A percentile compares a stretch with the other conserved stretches of the same genome.
Evolutionary conservation across 2,113 vertebrate genomes (phyloP).

Genomic region (Dicaeum eximium): DNA sequence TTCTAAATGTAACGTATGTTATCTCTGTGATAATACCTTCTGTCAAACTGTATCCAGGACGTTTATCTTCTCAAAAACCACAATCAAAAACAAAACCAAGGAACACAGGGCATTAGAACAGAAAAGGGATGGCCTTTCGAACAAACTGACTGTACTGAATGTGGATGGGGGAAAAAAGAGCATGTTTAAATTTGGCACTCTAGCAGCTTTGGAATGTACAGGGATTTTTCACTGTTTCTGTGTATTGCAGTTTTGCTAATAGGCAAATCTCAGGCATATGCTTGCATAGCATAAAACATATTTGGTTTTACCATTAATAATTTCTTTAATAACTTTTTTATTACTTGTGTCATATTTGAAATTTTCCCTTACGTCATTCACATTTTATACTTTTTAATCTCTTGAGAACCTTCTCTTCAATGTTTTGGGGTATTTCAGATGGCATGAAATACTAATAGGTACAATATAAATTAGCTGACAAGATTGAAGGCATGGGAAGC

Average conservation of each 20-base stretch:
- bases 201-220: not conserved
- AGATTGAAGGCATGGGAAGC: not conserved
- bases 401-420: not conserved
- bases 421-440: not conserved
- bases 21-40: not conserved
- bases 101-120: not conserved
- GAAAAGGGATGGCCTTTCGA: not conserved
- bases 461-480: not conserved
- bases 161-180: not conserved
- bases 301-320: constrained; percentile 34
- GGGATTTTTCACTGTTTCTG: constrained; percentile 13
- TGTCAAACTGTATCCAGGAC: not conserved
- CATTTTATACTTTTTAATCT: constrained; percentile 25
- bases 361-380: not conserved
- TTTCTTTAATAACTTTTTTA: constrained; percentile 52
- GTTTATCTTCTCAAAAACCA: not conserved
- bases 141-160: not conserved
- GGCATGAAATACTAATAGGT: not conserved
- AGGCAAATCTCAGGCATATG: constrained; percentile 4
- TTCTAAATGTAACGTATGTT: not conserved
- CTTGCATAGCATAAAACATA: constrained; percentile 9
- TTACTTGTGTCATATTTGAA: constrained; percentile 19
- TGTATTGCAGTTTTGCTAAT: constrained; percentile 42
- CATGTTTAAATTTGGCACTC: constrained; percentile 1
- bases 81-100: not conserved